Evolutionary conservation across 1,140 invertebrate genomes (phyloP).

Genomic region (Zophobas morio): DNA sequence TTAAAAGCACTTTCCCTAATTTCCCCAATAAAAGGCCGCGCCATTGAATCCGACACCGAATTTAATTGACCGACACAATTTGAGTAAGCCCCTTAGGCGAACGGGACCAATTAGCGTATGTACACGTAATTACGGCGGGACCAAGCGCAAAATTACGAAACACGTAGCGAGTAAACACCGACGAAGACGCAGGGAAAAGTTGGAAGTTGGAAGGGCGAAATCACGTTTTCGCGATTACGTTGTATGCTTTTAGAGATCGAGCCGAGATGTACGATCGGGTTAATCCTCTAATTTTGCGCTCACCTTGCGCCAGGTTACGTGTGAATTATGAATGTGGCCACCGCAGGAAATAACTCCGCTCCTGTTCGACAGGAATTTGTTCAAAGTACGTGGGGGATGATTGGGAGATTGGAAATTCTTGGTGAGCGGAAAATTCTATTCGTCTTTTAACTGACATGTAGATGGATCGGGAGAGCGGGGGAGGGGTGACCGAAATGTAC

Average conservation of each 20-base stretch:
- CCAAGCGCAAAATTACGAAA: conserved; percentile 8
- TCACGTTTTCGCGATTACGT: conserved; percentile 23
- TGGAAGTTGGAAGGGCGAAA: conserved; percentile 2
- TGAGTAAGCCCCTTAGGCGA: conserved; percentile 13
- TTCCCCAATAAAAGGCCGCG: not conserved
- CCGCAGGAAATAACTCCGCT: conserved; percentile 9
- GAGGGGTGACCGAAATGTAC: too few species aligned
- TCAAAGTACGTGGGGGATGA: not conserved
- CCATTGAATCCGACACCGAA: conserved; percentile 24
- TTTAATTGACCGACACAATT: conserved; percentile 18
- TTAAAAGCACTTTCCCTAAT: too few species aligned
- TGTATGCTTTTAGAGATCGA: conserved; percentile 4
- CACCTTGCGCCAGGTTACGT: conserved; percentile 4
- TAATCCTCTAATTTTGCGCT: conserved; percentile 26
- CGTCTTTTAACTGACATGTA: too few species aligned
- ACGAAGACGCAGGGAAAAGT: conserved; percentile 6
- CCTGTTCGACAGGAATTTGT: not conserved
- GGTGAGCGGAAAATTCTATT: not conserved
- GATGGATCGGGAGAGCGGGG: too few species aligned
- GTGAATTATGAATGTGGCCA: conserved; percentile 11
- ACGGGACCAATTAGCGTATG: conserved; percentile 13
- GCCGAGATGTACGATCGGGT: conserved; percentile 23
- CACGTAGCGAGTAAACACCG: conserved; percentile 15
- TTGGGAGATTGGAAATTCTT: not conserved
- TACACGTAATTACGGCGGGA: conserved; percentile 2